Evolutionary conservation across 64 coral and sea anemone genomes (phyloP).

Genomic region (Dendronephthya gigantea): DNA sequence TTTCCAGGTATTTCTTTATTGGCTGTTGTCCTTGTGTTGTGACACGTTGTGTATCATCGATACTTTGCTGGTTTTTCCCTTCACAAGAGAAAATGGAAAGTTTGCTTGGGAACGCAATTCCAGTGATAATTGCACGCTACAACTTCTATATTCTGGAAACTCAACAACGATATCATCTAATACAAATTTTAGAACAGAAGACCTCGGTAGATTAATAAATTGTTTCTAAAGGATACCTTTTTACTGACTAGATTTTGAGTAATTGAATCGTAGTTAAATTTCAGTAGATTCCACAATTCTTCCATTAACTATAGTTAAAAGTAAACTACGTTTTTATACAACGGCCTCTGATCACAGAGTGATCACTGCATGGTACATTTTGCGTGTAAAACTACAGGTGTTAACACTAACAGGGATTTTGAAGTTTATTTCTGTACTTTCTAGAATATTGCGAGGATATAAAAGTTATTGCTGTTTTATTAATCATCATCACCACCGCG

Average conservation of each 20-base stretch:
- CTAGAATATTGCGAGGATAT: neutral
- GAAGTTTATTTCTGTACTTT: neutral
- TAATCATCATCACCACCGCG: neutral
- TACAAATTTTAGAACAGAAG: too few species aligned
- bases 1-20: neutral
- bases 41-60: neutral
- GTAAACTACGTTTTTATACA: too few species aligned
- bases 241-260: too few species aligned
- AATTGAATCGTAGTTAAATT: too few species aligned
- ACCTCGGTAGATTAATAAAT: too few species aligned
- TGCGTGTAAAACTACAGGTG: too few species aligned
- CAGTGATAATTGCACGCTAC: neutral
- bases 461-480: neutral
- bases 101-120: neutral
- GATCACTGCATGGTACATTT: too few species aligned
- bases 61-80: neutral
- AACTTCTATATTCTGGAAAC: neutral
- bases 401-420: too few species aligned
- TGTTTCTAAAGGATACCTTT: too few species aligned
- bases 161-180: too few species aligned
- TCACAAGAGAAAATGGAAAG: conserved; percentile 2
- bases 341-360: too few species aligned
- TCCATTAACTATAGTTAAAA: too few species aligned
- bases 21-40: neutral
- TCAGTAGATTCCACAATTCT: neutral